Evolutionary conservation across 2,113 vertebrate species (phyloP), one percentile per base, ranked within the genome.

Genomic region (western clawed frog (Xenopus tropicalis)): DNA sequence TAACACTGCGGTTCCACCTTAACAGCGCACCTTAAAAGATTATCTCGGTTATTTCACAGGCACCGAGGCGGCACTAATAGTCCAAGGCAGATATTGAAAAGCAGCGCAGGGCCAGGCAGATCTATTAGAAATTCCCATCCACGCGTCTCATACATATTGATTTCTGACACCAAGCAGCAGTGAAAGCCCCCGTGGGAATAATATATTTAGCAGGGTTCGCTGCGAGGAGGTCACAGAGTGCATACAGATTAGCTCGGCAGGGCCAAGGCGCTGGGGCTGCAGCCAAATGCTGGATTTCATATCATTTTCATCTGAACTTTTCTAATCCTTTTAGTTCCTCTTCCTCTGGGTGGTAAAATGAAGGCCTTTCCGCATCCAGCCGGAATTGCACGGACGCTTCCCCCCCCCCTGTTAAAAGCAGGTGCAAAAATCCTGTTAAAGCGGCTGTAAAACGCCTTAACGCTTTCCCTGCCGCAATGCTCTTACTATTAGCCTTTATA

Each of bases 41-140:
- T 97, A 98, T 96, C 93, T 95, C 91, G 94, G 94, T 97, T 98
- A 97, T 98, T 98, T 98, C 95, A 96, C 95, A 93, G 93, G 94
- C 95, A 97, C 94, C 93, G 93, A 98, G 95, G 93, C 94, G 96
- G 96, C 95, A 98, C 95, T 98, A 97, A 97, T 97, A 98, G 95
- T 96, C 94, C 93, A 90, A 95, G 94, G 95, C 95, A 98, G 96
- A 98, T 98, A 98, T 96, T 96, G 95, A 98, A 96, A 95, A 97
- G 96, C 92, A 95, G 93, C 93, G 84, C 94, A 91, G 95, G 96
- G 94, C 94, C 94, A 91, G 91, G 93, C 94, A 98, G 95, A 98
- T 96, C 95, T 97, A 98, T 98, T 98, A 98, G 95, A 96, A 97
- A 98, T 98, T 98, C 96, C 95, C 95, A 95, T 96, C 96, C 96